Conservation (phyloP, 2,113 vertebrate species). For the Pelecanoides urinatrix region DNA sequence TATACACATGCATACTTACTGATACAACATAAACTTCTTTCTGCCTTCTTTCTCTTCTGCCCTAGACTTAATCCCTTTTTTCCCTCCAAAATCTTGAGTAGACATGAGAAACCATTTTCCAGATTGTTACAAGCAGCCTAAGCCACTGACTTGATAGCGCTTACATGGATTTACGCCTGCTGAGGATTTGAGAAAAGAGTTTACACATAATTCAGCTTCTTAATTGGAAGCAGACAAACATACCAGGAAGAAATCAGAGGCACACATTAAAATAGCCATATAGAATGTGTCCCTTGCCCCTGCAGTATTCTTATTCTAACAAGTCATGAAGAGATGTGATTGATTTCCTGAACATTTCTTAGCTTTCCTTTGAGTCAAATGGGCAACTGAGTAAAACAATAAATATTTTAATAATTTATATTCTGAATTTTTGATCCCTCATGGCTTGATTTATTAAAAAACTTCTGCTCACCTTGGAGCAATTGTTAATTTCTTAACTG, state of each 20-base stretch:
- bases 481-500: background rate
- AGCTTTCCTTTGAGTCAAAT: background rate
- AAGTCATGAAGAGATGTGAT: background rate
- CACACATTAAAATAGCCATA: background rate
- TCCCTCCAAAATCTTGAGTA: background rate
- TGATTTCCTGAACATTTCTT: background rate
- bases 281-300: background rate
- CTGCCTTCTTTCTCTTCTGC: background rate
- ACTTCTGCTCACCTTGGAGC: background rate
- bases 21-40: background rate
- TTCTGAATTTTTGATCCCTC: background rate
- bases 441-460: background rate
- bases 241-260: background rate
- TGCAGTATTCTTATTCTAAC: background rate
- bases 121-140: background rate
- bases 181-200: background rate
- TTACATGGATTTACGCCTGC: background rate
- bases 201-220: background rate
- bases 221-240: background rate
- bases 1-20: background rate
- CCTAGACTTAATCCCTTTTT: background rate
- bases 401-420: background rate
- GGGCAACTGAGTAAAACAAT: background rate
- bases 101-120: background rate
- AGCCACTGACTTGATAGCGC: background rate